A percentile compares a stretch with the other conserved stretches of the same genome.
Evolutionary conservation across 2,888 invertebrate genomes (phyloP).

Genomic region (Drosophila anomelani): DNA sequence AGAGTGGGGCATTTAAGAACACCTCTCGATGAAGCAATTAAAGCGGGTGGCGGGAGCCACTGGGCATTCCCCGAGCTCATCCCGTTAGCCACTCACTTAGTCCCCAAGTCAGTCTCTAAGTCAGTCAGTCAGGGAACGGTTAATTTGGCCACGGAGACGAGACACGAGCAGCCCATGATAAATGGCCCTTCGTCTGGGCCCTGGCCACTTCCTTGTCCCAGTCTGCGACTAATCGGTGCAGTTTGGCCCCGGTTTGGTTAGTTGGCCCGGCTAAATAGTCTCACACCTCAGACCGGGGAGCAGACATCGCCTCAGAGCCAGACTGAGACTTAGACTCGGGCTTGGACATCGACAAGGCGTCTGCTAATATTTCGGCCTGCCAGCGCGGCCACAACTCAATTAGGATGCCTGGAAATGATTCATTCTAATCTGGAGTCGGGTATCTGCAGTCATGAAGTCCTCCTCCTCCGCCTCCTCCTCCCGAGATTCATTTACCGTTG

Average conservation of each 20-base stretch:
- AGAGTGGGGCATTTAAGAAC: conserved; percentile 44
- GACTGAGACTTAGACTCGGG: conserved; percentile 7
- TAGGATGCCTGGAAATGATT: conserved; percentile 78
- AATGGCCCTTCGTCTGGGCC: conserved; percentile 63
- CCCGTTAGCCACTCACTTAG: conserved; percentile 47
- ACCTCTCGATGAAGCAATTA: conserved; percentile 69
- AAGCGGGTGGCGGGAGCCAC: conserved; percentile 46
- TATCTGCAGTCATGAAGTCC: conserved; percentile 75
- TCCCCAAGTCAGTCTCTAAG: conserved; percentile 39
- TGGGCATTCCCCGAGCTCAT: conserved; percentile 14
- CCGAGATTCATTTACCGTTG: conserved; percentile 63
- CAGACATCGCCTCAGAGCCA: conserved; percentile 18
- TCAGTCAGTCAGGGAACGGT: conserved; percentile 60
- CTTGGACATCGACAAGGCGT: conserved; percentile 56
- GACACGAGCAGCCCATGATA: conserved; percentile 72
- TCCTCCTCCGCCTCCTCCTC: conserved; percentile 24
- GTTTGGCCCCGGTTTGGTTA: conserved; percentile 52
- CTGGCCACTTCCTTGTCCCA: conserved; percentile 38
- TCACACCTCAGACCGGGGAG: conserved; percentile 59
- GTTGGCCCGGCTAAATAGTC: conserved; percentile 73
- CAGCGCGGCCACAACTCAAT: conserved; percentile 68
- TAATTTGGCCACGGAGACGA: conserved; percentile 64
- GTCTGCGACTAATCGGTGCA: conserved; percentile 67
- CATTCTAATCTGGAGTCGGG: conserved; percentile 78
- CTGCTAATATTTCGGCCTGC: conserved; percentile 71